Conservation (phyloP, 1,140 invertebrate genomes). For the Olivierus martensii region DNA sequence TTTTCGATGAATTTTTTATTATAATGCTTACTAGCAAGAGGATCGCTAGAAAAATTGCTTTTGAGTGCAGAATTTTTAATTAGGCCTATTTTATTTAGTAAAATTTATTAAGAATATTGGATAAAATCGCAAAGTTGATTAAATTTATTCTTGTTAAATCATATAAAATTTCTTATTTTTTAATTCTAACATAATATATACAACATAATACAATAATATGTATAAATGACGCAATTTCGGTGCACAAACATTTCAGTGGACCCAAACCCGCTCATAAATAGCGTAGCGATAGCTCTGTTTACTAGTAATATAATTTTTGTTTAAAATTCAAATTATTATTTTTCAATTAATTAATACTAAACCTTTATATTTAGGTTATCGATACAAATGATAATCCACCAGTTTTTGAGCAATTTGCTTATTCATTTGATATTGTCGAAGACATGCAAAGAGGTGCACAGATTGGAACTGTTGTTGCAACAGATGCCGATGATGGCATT, state of each 20-base stretch:
- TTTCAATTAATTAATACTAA: background rate
- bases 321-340: too few relatives aligned
- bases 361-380: conserved; percentile 46
- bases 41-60: too few relatives aligned
- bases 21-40: too few relatives aligned
- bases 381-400: conserved; percentile 92
- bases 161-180: background rate
- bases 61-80: too few relatives aligned
- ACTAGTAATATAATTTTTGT: background rate
- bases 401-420: conserved; percentile 61
- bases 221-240: background rate
- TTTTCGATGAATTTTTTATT: too few relatives aligned
- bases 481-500: conserved; percentile 64
- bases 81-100: too few relatives aligned
- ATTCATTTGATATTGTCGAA: conserved; percentile 80
- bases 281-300: too few relatives aligned
- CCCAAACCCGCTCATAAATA: too few relatives aligned
- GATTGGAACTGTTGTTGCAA: conserved; percentile 65
- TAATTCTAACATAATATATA: background rate
- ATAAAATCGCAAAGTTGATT: too few relatives aligned
- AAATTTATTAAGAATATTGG: too few relatives aligned
- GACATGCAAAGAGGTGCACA: conserved; percentile 60
- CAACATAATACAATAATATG: background rate
- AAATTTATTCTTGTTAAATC: too few relatives aligned
- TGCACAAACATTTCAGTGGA: background rate